These are phyloP conservation scores for Bruchidius siliquastri DNA, from an alignment of 2,888 invertebrate species.

Conservation along the genomic window DNA sequence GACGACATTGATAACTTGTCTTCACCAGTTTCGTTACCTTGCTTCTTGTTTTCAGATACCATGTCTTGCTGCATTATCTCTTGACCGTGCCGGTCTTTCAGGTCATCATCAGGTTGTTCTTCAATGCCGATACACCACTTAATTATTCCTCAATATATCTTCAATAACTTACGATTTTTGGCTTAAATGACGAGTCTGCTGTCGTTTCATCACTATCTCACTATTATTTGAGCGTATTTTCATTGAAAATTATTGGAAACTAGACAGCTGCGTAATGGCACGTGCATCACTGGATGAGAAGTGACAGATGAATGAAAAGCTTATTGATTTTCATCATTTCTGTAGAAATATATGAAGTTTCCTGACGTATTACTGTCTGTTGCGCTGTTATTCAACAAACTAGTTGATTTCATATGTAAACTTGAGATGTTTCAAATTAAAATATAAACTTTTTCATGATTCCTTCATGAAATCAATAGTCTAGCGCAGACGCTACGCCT, in stretches of 20 bases:
- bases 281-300: not conserved
- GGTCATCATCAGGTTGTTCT: not conserved
- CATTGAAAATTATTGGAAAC: not conserved
- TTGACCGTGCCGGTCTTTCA: not conserved
- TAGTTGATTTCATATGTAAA: not conserved
- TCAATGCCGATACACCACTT: not conserved
- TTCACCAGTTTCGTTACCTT: slow-evolving; percentile 40
- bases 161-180: too few relatives aligned
- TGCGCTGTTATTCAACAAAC: not conserved
- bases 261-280: not conserved
- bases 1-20: slow-evolving; percentile 79
- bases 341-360: too few relatives aligned
- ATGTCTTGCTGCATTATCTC: slow-evolving; percentile 40
- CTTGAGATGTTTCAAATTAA: not conserved
- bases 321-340: too few relatives aligned
- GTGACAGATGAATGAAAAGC: too few relatives aligned
- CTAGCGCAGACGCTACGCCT: not conserved
- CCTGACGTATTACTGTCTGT: not conserved
- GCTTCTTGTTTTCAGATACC: slow-evolving; percentile 34
- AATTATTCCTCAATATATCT: not conserved
- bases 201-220: not conserved
- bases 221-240: not conserved
- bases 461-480: not conserved
- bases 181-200: not conserved
- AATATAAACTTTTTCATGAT: not conserved